A percentile compares a stretch with the other conserved stretches of the same genome.
Conservation (phyloP, 2,113 vertebrate genomes). For the Austrofundulus limnaeus region DNA sequence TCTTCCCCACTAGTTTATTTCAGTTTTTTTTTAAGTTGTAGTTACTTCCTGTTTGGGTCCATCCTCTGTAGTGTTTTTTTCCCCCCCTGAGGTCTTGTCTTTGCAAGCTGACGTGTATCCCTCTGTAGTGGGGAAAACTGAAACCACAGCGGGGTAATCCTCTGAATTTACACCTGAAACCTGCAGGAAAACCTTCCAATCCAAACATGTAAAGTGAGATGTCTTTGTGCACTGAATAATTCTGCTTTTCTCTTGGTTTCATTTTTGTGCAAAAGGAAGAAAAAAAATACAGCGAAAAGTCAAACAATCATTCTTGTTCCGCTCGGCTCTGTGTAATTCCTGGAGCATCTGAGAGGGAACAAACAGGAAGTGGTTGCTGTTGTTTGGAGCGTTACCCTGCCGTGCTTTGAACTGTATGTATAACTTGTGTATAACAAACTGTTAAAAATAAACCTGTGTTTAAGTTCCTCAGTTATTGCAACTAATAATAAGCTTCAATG, state of each 20-base stretch:
- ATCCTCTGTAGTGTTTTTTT: constrained; percentile 76
- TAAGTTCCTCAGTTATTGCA: constrained; percentile 64
- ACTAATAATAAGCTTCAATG: constrained; percentile 72
- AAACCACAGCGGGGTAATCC: constrained; percentile 71
- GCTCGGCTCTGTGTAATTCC: constrained; percentile 21
- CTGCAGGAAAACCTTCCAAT: neutral
- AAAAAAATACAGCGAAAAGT: neutral
- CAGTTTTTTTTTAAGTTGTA: constrained; percentile 61
- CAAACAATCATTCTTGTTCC: neutral
- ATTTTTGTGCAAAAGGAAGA: constrained; percentile 6
- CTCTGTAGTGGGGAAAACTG: constrained; percentile 80
- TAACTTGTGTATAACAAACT: constrained; percentile 78
- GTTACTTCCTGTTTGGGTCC: constrained; percentile 86
- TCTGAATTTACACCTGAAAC: constrained; percentile 8
- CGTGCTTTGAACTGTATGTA: constrained; percentile 82
- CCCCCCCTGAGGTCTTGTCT: constrained; percentile 85
- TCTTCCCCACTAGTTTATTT: constrained; percentile 23
- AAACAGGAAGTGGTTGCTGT: neutral
- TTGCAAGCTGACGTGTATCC: constrained; percentile 85
- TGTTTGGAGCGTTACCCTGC: constrained; percentile 54
- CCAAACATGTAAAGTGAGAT: neutral
- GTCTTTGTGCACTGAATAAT: constrained; percentile 19
- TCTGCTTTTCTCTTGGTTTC: constrained; percentile 4
- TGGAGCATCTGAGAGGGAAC: constrained; percentile 9
- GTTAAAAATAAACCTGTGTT: constrained; percentile 71